These are phyloP conservation scores for Tapera naevia DNA, from an alignment of 2,797 vertebrate species.

Conservation along the genomic window DNA sequence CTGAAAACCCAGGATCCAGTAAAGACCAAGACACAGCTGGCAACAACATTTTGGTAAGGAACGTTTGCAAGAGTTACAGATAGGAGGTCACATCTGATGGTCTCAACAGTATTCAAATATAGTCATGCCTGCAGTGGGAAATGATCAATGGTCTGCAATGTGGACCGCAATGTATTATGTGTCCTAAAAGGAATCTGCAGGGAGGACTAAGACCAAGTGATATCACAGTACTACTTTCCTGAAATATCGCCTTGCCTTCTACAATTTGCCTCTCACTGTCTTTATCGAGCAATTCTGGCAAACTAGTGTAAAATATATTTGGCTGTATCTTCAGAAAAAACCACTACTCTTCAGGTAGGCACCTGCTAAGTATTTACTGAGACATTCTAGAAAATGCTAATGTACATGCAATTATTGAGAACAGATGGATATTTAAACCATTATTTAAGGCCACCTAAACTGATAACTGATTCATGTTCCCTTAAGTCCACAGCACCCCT, in stretches of 20 bases:
- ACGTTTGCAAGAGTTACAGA: not conserved
- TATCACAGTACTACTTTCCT: not conserved
- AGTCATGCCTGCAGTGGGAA: not conserved
- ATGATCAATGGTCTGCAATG: not conserved
- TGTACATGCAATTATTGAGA: not conserved
- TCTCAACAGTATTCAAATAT: not conserved
- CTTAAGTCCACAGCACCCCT: not conserved
- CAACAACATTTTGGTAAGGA: not conserved
- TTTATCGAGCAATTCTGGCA: not conserved
- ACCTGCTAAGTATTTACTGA: not conserved
- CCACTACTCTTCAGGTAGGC: not conserved
- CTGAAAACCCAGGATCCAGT: not conserved
- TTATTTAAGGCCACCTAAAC: not conserved
- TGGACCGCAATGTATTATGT: not conserved
- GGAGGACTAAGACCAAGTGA: not conserved
- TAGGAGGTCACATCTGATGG: not conserved
- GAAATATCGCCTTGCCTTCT: not conserved
- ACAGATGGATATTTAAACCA: not conserved
- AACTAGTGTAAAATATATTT: not conserved
- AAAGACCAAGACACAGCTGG: not conserved
- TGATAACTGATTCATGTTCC: not conserved
- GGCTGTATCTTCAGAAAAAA: not conserved
- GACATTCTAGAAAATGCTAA: not conserved
- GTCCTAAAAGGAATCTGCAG: not conserved
- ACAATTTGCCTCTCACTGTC: not conserved